Conservation (phyloP, 2,113 vertebrate species). For the Atractosteus spatula region DNA sequence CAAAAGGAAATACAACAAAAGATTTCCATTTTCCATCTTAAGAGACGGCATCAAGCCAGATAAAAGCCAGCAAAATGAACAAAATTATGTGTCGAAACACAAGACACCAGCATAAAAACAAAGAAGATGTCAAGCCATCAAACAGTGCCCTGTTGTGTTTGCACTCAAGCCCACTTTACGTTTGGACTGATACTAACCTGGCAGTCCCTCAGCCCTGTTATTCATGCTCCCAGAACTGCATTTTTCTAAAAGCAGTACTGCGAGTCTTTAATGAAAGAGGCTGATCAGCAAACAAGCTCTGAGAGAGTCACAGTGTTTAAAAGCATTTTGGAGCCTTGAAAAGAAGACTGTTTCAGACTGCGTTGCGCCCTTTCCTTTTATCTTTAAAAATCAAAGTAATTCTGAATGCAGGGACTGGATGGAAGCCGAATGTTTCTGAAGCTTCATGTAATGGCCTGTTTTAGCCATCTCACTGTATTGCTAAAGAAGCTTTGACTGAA, state of each 20-base stretch:
- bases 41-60: no score
- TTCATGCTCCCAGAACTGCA: not conserved
- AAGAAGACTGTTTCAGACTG: not conserved
- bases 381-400: conserved; percentile 15
- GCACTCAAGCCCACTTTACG: not conserved
- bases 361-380: not conserved
- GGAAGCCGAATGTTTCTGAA: not conserved
- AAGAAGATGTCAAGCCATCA: not conserved
- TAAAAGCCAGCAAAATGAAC: no score
- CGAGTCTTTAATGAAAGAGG: not conserved
- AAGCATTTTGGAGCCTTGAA: conserved; percentile 14
- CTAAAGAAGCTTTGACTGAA: no score
- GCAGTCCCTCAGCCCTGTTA: not conserved
- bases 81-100: not conserved
- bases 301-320: not conserved
- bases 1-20: no score
- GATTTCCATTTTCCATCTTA: no score
- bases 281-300: conserved; percentile 7
- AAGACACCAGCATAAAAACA: not conserved
- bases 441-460: not conserved
- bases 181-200: not conserved
- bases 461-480: not conserved
- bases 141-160: not conserved
- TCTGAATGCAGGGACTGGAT: conserved; percentile 3
- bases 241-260: not conserved